Base-by-base conservation (phyloP, 1,140 invertebrate species). In the Hirudo medicinalis region DNA sequence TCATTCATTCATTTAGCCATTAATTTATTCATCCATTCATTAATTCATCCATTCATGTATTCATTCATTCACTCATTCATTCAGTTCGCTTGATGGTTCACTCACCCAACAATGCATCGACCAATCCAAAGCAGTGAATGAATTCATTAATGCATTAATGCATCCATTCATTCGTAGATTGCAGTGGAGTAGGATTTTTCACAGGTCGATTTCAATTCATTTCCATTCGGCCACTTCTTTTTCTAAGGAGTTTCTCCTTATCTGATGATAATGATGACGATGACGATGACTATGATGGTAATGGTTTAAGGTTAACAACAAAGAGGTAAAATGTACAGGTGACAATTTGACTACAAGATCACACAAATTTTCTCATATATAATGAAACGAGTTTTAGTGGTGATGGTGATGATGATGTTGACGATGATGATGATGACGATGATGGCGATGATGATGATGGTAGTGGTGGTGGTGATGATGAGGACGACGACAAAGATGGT, bases 201-300 rank as follows among this genome's bases (percentile, higher is more conserved):
- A 49, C 15, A 49, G 15, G 4, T 49, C 32, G 32, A 36, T 49
- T 49, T 49, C 15, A 9, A 49, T 40, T 6, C 4, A 40, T 40
- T 40, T 40, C 40, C 11, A 11, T 15, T 49, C 43, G 43, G 32
- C 32, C 2, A 49, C 43, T 5, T 15, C 43, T 13, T 49, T 49
- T 49, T 17, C 43, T 15, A 49, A 11, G 43, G 43, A 49, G 13
- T 49, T 49, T 49, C 32, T 36, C 6, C 0, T 13, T 2, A 49
- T 49, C 1, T 70, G 67, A 72, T 72, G 43, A 72, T 70, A 22
- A 71, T 43, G 71, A 72, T 72, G 27, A 60, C 69, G 71, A 72
- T 72, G 71, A 72, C 49, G 63, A 72, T 69, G 71, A 72, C 69
- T 67, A 72, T n/a, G n/a, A n/a, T n/a, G n/a, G n/a, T n/a, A n/a